Evolutionary conservation across 2,888 invertebrate genomes (phyloP), one percentile per base, ranked within the genome.

Genomic region (Gibbula magus): DNA sequence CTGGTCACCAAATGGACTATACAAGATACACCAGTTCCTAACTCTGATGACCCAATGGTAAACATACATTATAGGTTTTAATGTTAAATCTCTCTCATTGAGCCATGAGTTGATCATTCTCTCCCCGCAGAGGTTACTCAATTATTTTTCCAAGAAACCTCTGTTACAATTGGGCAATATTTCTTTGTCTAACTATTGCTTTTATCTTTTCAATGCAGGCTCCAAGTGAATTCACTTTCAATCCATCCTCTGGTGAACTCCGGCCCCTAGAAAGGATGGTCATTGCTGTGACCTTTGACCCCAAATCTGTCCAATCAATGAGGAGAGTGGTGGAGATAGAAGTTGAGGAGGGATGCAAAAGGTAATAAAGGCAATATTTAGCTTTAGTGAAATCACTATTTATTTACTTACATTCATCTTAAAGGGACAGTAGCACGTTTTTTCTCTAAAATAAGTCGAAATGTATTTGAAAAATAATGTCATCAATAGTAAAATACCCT

Each of bases 1-100:
- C 88, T 91, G 20, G 83, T 88, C 16, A 89, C 91, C n/a, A 83
- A 83, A 7, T 92, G 91, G 91, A 75, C 78, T 0, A 87, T 91
- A 45, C 80, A 81, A 22, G 89, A 91, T 75, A 70, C 45, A 20
- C 61, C 79, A 13, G 20, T 75, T 20, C 75, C 29, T 2, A 35
- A 22, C 29, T 18, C 39, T 45, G 45, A 67, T 10, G 67, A 77
- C n/a, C 77, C 61, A 0, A 61, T 77, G 61, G 67, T 77, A 77
- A 1, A 35, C 4, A n/a, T n/a, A 45, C 4, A 45, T 45, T 1
- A 45, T 45, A 5, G 3, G 3, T 35, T 35, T 5, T 35, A 5
- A 7, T n/a, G n/a, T n/a, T n/a, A n/a, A n/a, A n/a, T n/a, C n/a
- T n/a, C n/a, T n/a, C n/a, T n/a, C n/a, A n/a, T n/a, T n/a, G n/a